A percentile compares a stretch with the other conserved stretches of the same genome.
Evolutionary conservation across 2,113 vertebrate species (phyloP).

Genomic region (Percopsis transmontana): DNA sequence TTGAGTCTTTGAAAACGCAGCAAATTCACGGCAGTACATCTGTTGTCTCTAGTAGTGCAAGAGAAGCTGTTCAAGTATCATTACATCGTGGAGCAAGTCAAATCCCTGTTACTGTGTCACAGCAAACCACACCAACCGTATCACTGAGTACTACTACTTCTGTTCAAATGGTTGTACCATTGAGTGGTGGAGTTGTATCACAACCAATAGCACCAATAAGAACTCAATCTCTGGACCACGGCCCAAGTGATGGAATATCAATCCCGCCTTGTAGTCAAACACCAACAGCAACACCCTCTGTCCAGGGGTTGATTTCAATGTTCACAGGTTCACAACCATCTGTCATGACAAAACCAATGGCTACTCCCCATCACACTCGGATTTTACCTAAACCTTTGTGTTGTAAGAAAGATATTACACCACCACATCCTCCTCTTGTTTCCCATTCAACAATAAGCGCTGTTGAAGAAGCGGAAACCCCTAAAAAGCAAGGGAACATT

Average conservation of each 20-base stretch:
- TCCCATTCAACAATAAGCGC: not conserved
- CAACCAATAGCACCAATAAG: slow-evolving; percentile 15
- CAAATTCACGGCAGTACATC: slow-evolving; percentile 1
- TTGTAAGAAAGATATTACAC: not conserved
- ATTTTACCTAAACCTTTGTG: slow-evolving; percentile 10
- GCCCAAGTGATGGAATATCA: slow-evolving; percentile 19
- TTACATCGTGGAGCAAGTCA: slow-evolving; percentile 22
- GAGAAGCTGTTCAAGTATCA: slow-evolving; percentile 20
- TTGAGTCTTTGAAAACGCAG: slow-evolving; percentile 1
- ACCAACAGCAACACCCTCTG: slow-evolving; percentile 41
- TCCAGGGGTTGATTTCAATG: slow-evolving; percentile 66
- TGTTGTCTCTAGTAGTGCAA: slow-evolving; percentile 1
- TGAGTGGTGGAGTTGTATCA: not conserved
- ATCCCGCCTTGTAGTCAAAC: slow-evolving; percentile 15
- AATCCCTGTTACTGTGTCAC: slow-evolving; percentile 8
- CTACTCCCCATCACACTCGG: not conserved
- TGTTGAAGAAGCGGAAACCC: not conserved
- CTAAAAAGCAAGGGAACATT: not conserved
- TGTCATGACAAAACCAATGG: slow-evolving; percentile 17
- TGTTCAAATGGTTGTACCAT: slow-evolving; percentile 6
- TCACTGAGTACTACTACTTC: slow-evolving; percentile 7
- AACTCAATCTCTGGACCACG: slow-evolving; percentile 7
- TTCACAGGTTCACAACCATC: slow-evolving; percentile 45
- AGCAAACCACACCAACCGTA: slow-evolving; percentile 6
- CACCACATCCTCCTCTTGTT: slow-evolving; percentile 3